Evolutionary conservation across 2,888 invertebrate species (phyloP), one percentile per base, ranked within the genome.

Genomic region (Eubasilissa splendida): DNA sequence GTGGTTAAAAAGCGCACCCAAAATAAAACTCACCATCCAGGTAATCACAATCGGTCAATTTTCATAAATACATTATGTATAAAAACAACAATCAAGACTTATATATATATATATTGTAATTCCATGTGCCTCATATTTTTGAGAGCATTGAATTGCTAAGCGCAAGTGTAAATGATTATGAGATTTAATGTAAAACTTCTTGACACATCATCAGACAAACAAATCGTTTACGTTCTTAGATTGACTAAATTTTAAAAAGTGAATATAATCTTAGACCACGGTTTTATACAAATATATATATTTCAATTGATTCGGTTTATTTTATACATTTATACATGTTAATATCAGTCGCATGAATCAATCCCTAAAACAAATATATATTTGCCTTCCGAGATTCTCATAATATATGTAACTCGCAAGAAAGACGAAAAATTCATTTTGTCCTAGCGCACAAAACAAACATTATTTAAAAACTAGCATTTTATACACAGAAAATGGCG

Each of bases 341-440:
- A 31, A 53, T 54, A 54, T 54, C 70, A 70, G 70, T 70, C 70
- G 70, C 70, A 70, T 54, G 11, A 53, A 31, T 70, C 14, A 22
- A 53, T 70, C 22, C 70, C 33, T 54, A 54, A 12, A 54, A 70
- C 58, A 42, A 42, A 42, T 4, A 58, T 22, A 54, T 5, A 54
- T 54, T 31, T 14, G 12, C 53, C 70, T 70, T 70, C 70, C n/a
- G 70, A 70, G 70, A 31, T 70, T 50, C 12, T 31, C 70, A 70
- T 70, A 70, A 70, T 70, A 70, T 70, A 70, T 70, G 70, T 53
- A 70, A 22, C 70, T 54, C 54, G 14, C 70, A 54, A 70, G 68
- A 54, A 54, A 31, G 70, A 66, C 12, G 50, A 50, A n/a, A 12
- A 10, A 33, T 50, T n/a, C 68, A 50, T 68, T 68, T 50, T 68